phyloP scores from a whole-genome alignment of 2,113 vertebrate genomes.

The Ophthalmolycus amberensis region DNA sequence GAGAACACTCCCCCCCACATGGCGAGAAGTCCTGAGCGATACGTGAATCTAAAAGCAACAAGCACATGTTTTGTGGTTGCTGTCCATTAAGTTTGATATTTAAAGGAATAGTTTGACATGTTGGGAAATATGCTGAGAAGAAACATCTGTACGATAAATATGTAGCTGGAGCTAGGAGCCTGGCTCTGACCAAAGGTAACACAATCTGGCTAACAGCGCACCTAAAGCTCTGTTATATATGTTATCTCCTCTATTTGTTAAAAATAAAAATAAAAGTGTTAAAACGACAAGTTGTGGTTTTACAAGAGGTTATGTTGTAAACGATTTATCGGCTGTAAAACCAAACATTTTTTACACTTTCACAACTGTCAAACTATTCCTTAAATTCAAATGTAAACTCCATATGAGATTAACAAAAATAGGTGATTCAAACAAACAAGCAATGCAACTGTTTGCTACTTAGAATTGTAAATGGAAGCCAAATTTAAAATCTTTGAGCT shows the following conservation, averaged over 20 bases:
- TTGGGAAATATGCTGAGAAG: background rate
- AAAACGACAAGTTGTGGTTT: background rate
- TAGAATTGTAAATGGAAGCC: background rate
- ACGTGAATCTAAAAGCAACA: background rate
- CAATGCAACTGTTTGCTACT: background rate
- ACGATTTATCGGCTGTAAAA: background rate
- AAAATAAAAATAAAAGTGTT: background rate
- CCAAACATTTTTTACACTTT: background rate
- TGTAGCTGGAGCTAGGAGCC: background rate
- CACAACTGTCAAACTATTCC: background rate
- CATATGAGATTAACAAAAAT: background rate
- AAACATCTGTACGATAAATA: background rate
- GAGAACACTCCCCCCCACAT: slow-evolving; percentile 67
- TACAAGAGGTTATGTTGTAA: background rate
- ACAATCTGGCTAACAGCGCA: background rate
- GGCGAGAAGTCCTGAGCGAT: slow-evolving; percentile 74
- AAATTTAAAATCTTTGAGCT: background rate
- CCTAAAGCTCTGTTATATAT: background rate
- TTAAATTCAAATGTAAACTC: slow-evolving; percentile 4
- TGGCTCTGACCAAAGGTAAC: background rate
- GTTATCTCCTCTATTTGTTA: background rate
- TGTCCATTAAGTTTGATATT: background rate
- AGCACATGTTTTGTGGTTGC: slow-evolving; percentile 13
- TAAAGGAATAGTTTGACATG: slow-evolving; percentile 9
- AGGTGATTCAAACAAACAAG: background rate